phyloP scores from a whole-genome alignment of 2,888 invertebrate species.

The Drosophila flavopinicola region DNA sequence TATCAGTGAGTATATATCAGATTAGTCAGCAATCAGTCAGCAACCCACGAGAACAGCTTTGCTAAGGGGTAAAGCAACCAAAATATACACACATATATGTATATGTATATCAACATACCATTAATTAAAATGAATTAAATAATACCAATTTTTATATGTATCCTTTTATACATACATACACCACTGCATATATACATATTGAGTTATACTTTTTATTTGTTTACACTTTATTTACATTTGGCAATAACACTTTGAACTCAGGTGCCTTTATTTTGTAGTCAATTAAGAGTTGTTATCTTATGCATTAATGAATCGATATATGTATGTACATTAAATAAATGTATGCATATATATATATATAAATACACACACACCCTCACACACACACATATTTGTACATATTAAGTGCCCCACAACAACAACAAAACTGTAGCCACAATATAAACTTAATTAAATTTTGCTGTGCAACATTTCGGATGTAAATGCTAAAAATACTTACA shows the following conservation, averaged over 20 bases:
- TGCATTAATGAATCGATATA: slow-evolving; percentile 64
- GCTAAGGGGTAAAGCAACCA: slow-evolving; percentile 13
- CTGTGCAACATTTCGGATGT: slow-evolving; percentile 29
- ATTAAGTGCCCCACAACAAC: slow-evolving; percentile 45
- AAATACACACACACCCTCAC: slow-evolving; percentile 10
- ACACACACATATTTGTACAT: slow-evolving; percentile 31
- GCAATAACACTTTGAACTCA: slow-evolving; percentile 81
- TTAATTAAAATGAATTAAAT: slow-evolving; percentile 70
- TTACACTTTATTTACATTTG: slow-evolving; percentile 63
- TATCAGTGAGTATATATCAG: slow-evolving; percentile 6
- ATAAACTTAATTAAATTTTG: slow-evolving; percentile 58
- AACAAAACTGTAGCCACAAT: slow-evolving; percentile 58
- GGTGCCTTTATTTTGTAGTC: slow-evolving; percentile 83
- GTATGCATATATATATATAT: slow-evolving; percentile 13
- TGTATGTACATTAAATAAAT: slow-evolving; percentile 41
- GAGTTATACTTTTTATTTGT: slow-evolving; percentile 35
- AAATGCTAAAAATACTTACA: slow-evolving; percentile 15
- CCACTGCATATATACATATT: slow-evolving; percentile 31
- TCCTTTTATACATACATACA: slow-evolving; percentile 18
- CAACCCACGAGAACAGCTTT: slow-evolving; percentile 13
- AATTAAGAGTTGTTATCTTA: slow-evolving; percentile 81
- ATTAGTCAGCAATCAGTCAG: slow-evolving; percentile 50
- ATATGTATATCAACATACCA: slow-evolving; percentile 75
- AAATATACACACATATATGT: too few species aligned
- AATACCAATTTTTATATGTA: slow-evolving; percentile 37